Evolutionary conservation across 2,888 invertebrate genomes (phyloP), one percentile per base, ranked within the genome.

Genomic region (Meliscaeva auricollis): DNA sequence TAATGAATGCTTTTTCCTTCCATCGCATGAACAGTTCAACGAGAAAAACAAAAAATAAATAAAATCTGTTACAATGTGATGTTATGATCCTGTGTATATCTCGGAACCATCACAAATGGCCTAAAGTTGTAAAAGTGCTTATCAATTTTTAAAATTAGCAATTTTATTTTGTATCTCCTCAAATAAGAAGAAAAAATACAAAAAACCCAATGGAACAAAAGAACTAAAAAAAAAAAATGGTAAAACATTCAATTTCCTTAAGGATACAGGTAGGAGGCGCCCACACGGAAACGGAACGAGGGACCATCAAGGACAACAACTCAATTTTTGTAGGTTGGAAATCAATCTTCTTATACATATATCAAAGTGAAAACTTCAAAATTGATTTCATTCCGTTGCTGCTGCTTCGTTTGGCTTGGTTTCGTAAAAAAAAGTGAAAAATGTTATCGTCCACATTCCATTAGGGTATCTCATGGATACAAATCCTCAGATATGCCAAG

Each of bases 31-130:
- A 20, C n/a, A 66, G 46, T 15, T 15, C 22, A 48, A 35, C 13
- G 38, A 38, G 38, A 38, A 11, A n/a, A n/a, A 38, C 41, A 11
- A 56, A 22, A 48, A 64, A 22, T 50, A 56, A 72, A 85, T 48
- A 66, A 66, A 66, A 66, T 85, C 68, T 85, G 72, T 81, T 85
- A 81, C 75, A 81, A 76, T 62, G 70, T 84, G 64, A 84, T 80
- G 80, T 75, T 84, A 70, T 76, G 80, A 85, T 80, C 69, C 69
- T 69, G 48, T 78, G 58, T 72, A 54, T 68, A 54, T 68, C 44
- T 46, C 30, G 44, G 50, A 66, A 38, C 35, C 35, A 73, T 68
- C 30, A 35, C 22, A 56, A 48, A 75, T 60, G 60, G 48, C 68
- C 54, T 75, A 30, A 30, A 48, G 58, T 44, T 32, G 22, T 48